phyloP scores from a whole-genome alignment of 2,797 vertebrate genomes.

The Myotis pilosus region DNA sequence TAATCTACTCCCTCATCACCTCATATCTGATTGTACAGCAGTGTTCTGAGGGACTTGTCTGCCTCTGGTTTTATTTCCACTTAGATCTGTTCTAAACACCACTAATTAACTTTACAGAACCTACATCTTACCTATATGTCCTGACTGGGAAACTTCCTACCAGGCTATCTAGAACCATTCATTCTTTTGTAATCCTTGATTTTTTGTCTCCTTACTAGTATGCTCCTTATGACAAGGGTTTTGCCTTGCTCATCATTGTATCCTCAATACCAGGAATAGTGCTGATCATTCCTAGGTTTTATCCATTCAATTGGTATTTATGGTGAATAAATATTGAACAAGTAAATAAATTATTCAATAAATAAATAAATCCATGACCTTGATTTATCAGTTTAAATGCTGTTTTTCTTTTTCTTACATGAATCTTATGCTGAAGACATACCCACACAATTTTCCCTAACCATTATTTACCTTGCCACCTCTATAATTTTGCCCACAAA shows the following conservation, averaged over 20 bases:
- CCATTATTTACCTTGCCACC: neutral
- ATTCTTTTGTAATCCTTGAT: neutral
- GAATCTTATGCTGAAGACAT: neutral
- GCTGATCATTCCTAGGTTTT: neutral
- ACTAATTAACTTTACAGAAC: neutral
- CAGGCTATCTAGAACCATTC: neutral
- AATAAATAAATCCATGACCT: neutral
- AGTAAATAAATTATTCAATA: neutral
- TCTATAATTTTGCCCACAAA: neutral
- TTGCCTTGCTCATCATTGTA: neutral
- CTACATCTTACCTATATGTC: neutral
- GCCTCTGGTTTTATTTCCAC: neutral
- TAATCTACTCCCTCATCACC: neutral
- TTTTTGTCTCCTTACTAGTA: neutral
- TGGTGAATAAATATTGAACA: neutral
- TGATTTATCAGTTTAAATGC: neutral
- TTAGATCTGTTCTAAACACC: neutral
- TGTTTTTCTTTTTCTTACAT: slow-evolving; percentile 23
- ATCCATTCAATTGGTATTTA: neutral
- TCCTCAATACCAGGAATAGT: neutral
- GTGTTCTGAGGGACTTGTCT: neutral
- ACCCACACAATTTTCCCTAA: neutral
- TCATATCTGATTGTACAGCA: neutral
- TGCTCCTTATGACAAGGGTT: neutral
- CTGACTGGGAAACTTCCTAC: neutral